These are phyloP conservation scores for Ataeniobius toweri DNA, from an alignment of 2,797 vertebrate species.

Conservation along the genomic window DNA sequence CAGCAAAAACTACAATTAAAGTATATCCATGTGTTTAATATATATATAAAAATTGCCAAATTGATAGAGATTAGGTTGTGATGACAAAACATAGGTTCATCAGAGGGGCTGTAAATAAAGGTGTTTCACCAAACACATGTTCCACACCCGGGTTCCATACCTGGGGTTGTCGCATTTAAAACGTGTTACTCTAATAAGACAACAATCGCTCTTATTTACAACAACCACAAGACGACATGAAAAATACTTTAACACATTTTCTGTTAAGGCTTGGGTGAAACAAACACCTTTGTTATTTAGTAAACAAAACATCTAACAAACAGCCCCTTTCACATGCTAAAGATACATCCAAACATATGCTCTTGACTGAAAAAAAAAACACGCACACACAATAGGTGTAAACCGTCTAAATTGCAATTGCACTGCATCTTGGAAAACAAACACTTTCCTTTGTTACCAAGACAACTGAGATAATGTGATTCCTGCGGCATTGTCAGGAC, in stretches of 20 bases:
- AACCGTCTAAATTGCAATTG: constrained; percentile 84
- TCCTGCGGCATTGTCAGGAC: constrained; percentile 76
- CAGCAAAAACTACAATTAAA: too few relatives aligned
- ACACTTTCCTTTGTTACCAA: constrained; percentile 86
- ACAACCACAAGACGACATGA: constrained; percentile 70
- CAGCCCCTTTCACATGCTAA: constrained; percentile 79
- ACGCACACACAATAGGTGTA: constrained; percentile 80
- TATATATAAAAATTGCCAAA: too few relatives aligned
- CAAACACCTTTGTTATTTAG: constrained; percentile 82
- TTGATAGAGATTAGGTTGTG: constrained; percentile 1
- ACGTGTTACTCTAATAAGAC: constrained; percentile 78
- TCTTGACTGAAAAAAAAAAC: constrained; percentile 66
- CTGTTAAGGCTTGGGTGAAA: constrained; percentile 79
- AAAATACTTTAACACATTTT: constrained; percentile 81
- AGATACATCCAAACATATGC: constrained; percentile 86
- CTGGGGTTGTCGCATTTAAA: constrained; percentile 69
- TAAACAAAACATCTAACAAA: constrained; percentile 81
- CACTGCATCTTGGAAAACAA: constrained; percentile 83
- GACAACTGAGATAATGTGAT: constrained; percentile 85
- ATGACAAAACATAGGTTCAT: constrained; percentile 49
- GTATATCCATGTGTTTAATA: too few relatives aligned
- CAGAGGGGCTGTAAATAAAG: constrained; percentile 65
- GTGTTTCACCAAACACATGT: constrained; percentile 72
- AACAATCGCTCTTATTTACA: constrained; percentile 77
- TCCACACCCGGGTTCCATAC: constrained; percentile 69